Evolutionary conservation across 1,140 invertebrate species (phyloP), one percentile per base, ranked within the genome.

Genomic region (Drosophila bifasciata): DNA sequence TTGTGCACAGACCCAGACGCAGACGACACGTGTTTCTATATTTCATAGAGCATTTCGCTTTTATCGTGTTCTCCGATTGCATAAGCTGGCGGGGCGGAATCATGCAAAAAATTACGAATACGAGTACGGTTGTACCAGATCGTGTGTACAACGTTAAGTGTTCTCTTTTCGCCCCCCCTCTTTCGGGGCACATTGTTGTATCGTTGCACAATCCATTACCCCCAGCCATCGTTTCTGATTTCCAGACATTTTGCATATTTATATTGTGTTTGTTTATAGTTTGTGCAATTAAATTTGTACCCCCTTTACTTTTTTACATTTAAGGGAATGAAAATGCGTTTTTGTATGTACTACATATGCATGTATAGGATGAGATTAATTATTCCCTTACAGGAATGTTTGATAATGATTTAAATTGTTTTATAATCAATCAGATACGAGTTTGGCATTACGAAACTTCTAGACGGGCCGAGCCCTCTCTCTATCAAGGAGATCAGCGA

Each of bases 221-320:
- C 4, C 32, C 32, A 11, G 11, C 32, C 15, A 4, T 52, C 17
- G 40, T 39, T 63, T 39, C 49, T 48, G 15, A 23, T 56, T 52
- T 50, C 44, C 23, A 53, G 15, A 49, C 40, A 17, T 43, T 36
- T 41, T 57, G 58, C 46, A 78, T 75, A 79, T 78, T 84, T 72
- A 63, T 74, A 44, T 66, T 57, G 69, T 69, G 63, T 79, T 74
- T 84, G 79, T 84, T 43, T 32, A 48, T 23, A 67, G 61, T 6
- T 6, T 28, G 53, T 66, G 59, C 62, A 64, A 63, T 73, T 74
- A 19, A 61, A 64, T 58, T 66, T 68, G 57, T 62, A 15, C 16
- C 53, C 16, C 56, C 39, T 40, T 11, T 46, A 55, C 32, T 68
- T 46, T 50, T 19, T 28, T 61, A 44, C 36, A 39, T 68, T 48